These are phyloP conservation scores for Gambelia wislizenii DNA, from an alignment of 2,797 vertebrate species.

Conservation along the genomic window DNA sequence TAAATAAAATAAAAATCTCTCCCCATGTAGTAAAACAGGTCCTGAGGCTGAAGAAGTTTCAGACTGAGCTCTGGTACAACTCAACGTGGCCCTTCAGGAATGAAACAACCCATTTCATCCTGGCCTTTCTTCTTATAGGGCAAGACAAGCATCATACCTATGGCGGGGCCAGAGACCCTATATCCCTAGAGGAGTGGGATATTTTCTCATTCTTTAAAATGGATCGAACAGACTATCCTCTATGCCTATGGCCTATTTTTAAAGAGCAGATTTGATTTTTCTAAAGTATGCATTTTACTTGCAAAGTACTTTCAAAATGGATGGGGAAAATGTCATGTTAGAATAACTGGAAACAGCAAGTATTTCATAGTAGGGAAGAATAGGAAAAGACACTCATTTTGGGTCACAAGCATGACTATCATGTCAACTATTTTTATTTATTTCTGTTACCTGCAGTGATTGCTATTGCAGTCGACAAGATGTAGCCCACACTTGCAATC, in stretches of 20 bases:
- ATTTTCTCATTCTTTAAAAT: background rate
- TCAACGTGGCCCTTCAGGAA: too few relatives aligned
- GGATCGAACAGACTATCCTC: background rate
- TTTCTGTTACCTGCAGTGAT: slow-evolving; percentile 86
- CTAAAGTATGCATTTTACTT: background rate
- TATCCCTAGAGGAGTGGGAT: too few relatives aligned
- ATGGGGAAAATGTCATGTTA: background rate
- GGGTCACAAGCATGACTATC: background rate
- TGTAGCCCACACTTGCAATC: slow-evolving; percentile 91
- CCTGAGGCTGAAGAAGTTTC: background rate
- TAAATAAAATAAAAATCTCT: background rate
- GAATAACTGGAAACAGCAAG: background rate
- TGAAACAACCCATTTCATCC: background rate
- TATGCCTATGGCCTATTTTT: background rate
- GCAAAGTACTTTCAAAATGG: background rate
- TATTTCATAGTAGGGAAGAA: background rate
- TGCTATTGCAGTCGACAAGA: slow-evolving; percentile 87
- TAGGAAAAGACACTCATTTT: background rate
- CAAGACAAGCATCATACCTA: background rate
- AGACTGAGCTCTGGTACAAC: background rate
- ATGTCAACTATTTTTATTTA: background rate
- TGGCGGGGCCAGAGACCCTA: background rate
- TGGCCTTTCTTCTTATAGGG: background rate
- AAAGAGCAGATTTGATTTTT: background rate
- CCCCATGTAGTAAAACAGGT: background rate